Evolutionary conservation across 1,140 invertebrate genomes (phyloP), one percentile per base, ranked within the genome.

Genomic region (Polypedilum pembai): DNA sequence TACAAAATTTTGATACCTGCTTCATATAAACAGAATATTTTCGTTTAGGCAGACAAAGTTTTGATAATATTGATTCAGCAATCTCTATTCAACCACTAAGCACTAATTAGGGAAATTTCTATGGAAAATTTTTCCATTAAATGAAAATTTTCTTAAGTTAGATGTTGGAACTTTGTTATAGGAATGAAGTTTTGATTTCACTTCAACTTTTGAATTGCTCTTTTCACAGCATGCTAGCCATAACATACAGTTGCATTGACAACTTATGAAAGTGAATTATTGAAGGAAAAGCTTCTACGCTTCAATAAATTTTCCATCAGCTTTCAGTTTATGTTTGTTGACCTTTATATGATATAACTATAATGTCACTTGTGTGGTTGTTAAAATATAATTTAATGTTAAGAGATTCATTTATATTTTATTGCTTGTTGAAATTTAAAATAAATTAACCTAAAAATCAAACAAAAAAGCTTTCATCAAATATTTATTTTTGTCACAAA

Each of bases 31-130:
- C 24, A 33, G 24, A 33, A 33, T 33, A 5, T 33, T 33, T 33
- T 3, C 5, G 24, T 33, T n/a, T n/a, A 12, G n/a, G 45, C 12
- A 56, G 45, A 56, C n/a, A 56, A 56, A 56, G 45, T 56, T 56
- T 33, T 56, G 45, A 56, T n/a, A 56, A 56, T 56, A 56, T 56
- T 56, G 15, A 56, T 56, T 56, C n/a, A n/a, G 45, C 45, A 56
- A 56, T 56, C 45, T 56, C 12, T 56, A 56, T 56, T 56, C 45
- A 56, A 56, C 24, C 45, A 56, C 45, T n/a, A 56, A 56, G 45
- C 45, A 56, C 45, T 56, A 56, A 56, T 56, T 56, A 56, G 45
- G 45, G 45, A 56, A 56, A 56, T 56, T 56, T 56, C 45, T 56
- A 56, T 56, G 45, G n/a, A 56, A 56, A 56, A 15, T 56, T 56